Conservation (phyloP, 2,797 vertebrate species). For the Sebastes taczanowskii region DNA sequence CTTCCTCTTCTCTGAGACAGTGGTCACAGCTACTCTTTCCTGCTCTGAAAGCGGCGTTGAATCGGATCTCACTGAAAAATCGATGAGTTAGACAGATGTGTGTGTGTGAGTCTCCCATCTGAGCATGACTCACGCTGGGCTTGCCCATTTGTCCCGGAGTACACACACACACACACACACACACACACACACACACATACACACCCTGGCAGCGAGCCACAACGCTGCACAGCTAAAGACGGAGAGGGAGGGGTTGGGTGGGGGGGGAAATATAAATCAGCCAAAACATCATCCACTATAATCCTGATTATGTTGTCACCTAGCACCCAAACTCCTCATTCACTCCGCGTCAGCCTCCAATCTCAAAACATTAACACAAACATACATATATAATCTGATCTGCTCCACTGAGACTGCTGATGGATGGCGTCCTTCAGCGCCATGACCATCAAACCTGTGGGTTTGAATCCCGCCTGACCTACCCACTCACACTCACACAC, state of each 20-base stretch:
- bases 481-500: background rate
- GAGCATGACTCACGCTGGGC: conserved; percentile 55
- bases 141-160: conserved; percentile 50
- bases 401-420: conserved; percentile 43
- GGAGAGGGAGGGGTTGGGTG: background rate
- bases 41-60: conserved; percentile 16
- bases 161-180: no score
- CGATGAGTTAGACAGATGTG: conserved; percentile 42
- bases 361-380: background rate
- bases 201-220: conserved; percentile 8
- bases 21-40: conserved; percentile 28
- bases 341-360: conserved; percentile 5
- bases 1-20: conserved; percentile 15
- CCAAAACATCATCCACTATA: conserved; percentile 35
- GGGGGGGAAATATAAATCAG: conserved; percentile 31
- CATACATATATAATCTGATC: background rate
- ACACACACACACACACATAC: background rate
- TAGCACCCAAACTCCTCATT: conserved; percentile 22
- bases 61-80: conserved; percentile 62
- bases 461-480: conserved; percentile 29
- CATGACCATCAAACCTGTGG: conserved; percentile 26
- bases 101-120: conserved; percentile 28
- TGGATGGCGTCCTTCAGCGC: conserved; percentile 63
- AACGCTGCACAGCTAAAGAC: conserved; percentile 24
- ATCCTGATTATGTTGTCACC: conserved; percentile 57